Base-by-base conservation (phyloP, 2,113 vertebrate species). In the Vidua macroura region DNA sequence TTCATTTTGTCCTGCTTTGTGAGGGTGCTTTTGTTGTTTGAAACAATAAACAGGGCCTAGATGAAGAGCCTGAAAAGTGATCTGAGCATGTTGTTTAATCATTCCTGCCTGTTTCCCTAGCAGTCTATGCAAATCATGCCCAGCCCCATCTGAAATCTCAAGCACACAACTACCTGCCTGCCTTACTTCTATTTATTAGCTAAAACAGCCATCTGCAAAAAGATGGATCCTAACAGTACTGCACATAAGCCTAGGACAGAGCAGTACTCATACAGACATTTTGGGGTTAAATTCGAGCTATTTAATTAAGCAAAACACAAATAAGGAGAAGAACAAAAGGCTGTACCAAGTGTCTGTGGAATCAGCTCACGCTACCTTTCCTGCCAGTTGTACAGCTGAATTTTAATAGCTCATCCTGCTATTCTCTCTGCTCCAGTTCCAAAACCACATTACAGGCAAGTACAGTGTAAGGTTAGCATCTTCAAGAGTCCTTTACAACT, bases 221-320 rank as follows among this genome's bases (percentile, higher is more conserved):
- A 58, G 6, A 64, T 14, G 31, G 12, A 33, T 82, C 56, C 62
- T 66, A 91, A 75, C 33, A 37, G 66, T 69, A 31, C 39, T 88
- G 59, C 60, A 77, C n/a, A 43, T 48, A 72, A 89, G 35, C 52
- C 68, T 68, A 83, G 53, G 68, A 86, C 69, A 76, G 53, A 78
- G 22, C 27, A 46, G 64, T 28, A 37, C 16, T 46, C 11, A 17
- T 22, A 49, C 17, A 72, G 77, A 44, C 7, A n/a, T 53, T 86
- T 79, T 41, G 22, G 14, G 27, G 23, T 68, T 78, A 82, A 28
- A 73, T 82, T 58, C 79, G 41, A 82, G 79, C 24, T 93, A 69
- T 95, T 86, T 81, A 88, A 90, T 90, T 92, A 77, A 86, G 56
- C 31, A 80, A 91, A 90, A 76, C 66, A 46, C 28, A 39, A 70